Evolutionary conservation across 2,888 invertebrate genomes (phyloP), one percentile per base, ranked within the genome.

Genomic region (Amphipoea lucens): DNA sequence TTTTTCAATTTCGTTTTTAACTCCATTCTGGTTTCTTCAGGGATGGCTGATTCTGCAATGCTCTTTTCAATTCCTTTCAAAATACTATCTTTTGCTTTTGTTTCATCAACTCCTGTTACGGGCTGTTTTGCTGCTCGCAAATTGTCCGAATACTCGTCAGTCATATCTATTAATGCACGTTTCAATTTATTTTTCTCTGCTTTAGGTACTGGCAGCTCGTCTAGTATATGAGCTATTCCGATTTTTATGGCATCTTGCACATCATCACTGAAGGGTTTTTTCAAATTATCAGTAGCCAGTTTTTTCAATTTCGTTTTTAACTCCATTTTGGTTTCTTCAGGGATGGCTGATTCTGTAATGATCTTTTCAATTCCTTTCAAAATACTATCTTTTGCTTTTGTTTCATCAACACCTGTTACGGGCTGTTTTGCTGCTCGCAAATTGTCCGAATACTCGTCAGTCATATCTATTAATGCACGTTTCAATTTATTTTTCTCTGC

Each of bases 161-260:
- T 62, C 57, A 77, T 83, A n/a, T 82, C 51, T 7, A 71, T 83
- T 36, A 92, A 62, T 11, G 79, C 74, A 11, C 66, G 79, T 68
- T 83, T 83, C 4, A 83, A 76, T 51, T 74, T 68, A 54, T 81
- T 76, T 62, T 82, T 88, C 54, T 86, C 81, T 0, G 76, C 67
- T 69, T 51, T 80, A 0, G 80, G 45, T 23, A 81, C n/a, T 11
- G 75, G 20, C 40, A 75, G 67, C 42, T 76, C 76, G 45, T 89
- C 70, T n/a, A 81, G 57, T 12, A 87, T 42, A 29, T 88, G 75
- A 57, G 84, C 74, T 29, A 90, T 84, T 11, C 40, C 51, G 1
- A 45, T 45, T 60, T 69, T 79, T 0, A 82, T 14, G 2, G 12
- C 63, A 12, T 70, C 65, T 17, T 17, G 23, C n/a, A 57, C 45